These are phyloP conservation scores for Montifringilla adamsi DNA, from an alignment of 2,113 vertebrate genomes.

Conservation along the genomic window DNA sequence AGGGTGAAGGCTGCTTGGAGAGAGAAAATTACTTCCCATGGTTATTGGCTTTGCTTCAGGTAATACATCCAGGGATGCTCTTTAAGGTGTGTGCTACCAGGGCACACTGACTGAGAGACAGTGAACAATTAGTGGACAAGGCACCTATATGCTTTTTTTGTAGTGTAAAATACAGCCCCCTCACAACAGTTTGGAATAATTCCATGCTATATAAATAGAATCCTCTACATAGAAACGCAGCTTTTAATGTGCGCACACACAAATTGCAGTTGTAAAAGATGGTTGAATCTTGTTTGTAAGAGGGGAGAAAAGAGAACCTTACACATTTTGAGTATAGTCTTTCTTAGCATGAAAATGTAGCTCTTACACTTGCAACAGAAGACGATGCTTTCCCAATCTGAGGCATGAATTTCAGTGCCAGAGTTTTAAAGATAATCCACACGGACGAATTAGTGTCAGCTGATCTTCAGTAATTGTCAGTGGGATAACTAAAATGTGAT, in stretches of 20 bases:
- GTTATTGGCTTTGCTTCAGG: not conserved
- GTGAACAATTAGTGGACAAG: not conserved
- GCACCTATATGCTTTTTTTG: not conserved
- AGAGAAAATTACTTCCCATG: not conserved
- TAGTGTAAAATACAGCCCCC: not conserved
- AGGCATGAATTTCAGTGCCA: not conserved
- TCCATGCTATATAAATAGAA: not conserved
- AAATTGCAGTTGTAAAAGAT: not conserved
- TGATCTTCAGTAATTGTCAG: not conserved
- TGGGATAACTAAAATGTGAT: not conserved
- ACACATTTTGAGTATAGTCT: not conserved
- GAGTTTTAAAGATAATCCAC: not conserved
- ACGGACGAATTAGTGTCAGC: not conserved
- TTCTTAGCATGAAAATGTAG: not conserved
- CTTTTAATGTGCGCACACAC: not conserved
- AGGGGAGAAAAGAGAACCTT: accelerated
- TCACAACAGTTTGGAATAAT: not conserved
- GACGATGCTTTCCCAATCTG: not conserved
- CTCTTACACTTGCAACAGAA: not conserved
- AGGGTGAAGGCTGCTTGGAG: not conserved
- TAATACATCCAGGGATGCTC: not conserved
- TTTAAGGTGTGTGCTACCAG: not conserved
- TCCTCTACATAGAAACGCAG: not conserved
- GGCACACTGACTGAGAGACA: not conserved
- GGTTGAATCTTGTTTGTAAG: not conserved